Evolutionary conservation across 2,797 vertebrate genomes (phyloP), one percentile per base, ranked within the genome.

Genomic region (Sebastes minor): DNA sequence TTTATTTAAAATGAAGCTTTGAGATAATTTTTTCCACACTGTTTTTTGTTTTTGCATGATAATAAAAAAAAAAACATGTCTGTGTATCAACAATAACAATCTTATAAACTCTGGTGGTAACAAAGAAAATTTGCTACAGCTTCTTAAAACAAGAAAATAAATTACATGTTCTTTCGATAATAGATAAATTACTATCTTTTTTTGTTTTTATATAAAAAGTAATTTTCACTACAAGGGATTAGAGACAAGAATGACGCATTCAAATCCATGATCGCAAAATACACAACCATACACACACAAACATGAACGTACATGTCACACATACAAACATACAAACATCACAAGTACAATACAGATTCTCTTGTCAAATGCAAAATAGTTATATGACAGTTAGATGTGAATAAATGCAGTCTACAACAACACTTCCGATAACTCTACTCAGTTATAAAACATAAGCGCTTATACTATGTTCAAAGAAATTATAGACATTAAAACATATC

Each of bases 171-270:
- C 80, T 92, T 94, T 91, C 91, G 88, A 94, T 94, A 91, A 93
- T 88, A 92, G 92, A 96, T 96, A 96, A 96, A 96, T 96, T 95
- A 94, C 90, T 94, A 95, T 94, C 80, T 88, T 82, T 88, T 81
- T 84, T 77, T 83, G 64, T 81, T 93, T 89, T 89, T 89, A 90
- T 93, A 94, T 92, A 95, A 92, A 95, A 92, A 83, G 81, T 64
- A 60, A 71, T 88, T 88, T 86, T 90, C 85, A 84, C 91, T 92
- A 92, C 69, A 82, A 79, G 80, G 74, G 78, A 88, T 91, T 84
- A 91, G 81, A 91, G 84, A 93, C 82, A 82, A 82, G 79, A 81
- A 91, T 79, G 82, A 77, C 66, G 89, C 89, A 93, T 83, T 87
- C 61, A 85, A 83, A 91, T 69, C 73, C 60, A 73, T 9, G 25